These are phyloP conservation scores for Tipula unca DNA, from an alignment of 2,888 invertebrate genomes.

Conservation along the genomic window DNA sequence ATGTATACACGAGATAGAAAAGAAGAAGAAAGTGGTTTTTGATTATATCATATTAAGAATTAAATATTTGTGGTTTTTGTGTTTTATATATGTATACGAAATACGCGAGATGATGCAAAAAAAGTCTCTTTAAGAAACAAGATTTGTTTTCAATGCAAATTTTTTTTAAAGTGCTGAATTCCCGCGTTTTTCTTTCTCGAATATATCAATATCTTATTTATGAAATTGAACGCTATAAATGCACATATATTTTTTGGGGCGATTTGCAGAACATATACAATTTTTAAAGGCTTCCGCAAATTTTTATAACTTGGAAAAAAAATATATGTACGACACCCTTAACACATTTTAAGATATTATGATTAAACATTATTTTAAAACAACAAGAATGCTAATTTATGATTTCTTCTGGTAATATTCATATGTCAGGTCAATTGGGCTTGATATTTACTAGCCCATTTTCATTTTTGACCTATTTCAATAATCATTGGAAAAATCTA, in stretches of 20 bases:
- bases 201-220: not conserved
- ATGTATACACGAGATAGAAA: not conserved
- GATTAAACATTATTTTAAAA: too few species aligned
- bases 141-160: not conserved
- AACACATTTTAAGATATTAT: too few species aligned
- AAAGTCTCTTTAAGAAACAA: not conserved
- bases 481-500: too few species aligned
- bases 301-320: too few species aligned
- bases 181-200: not conserved
- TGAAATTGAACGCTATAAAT: not conserved
- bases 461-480: too few species aligned
- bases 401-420: too few species aligned
- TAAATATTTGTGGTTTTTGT: not conserved
- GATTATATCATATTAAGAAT: not conserved
- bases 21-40: not conserved
- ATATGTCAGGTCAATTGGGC: too few species aligned
- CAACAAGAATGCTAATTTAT: too few species aligned
- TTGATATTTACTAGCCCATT: too few species aligned
- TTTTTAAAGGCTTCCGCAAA: not conserved
- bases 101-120: not conserved
- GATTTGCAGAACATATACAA: not conserved
- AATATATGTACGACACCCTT: too few species aligned
- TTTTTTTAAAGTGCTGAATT: not conserved
- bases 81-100: not conserved
- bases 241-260: not conserved